These are phyloP conservation scores for Acleris holmiana DNA, from an alignment of 2,888 invertebrate genomes.

Conservation along the genomic window DNA sequence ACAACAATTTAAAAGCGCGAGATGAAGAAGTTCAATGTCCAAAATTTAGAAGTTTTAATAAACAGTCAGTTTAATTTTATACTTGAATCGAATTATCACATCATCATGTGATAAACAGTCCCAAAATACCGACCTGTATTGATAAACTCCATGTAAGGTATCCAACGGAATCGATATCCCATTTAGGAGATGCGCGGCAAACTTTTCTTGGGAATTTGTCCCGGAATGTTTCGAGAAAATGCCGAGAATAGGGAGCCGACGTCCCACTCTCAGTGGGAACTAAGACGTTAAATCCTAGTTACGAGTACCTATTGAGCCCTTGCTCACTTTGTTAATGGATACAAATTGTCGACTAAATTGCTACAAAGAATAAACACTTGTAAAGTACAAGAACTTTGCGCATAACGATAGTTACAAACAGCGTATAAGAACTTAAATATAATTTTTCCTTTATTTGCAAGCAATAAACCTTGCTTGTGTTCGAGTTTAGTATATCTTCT, in stretches of 20 bases:
- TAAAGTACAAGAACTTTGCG: constrained; percentile 16
- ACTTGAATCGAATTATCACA: constrained; percentile 5
- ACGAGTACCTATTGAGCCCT: constrained; percentile 69
- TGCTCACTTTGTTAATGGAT: constrained; percentile 69
- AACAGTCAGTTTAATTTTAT: not conserved
- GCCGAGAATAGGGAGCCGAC: constrained; percentile 61
- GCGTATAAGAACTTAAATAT: no score
- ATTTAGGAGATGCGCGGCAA: constrained; percentile 53
- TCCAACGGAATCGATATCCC: constrained; percentile 51
- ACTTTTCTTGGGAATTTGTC: constrained; percentile 73
- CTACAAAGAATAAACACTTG: constrained; percentile 55
- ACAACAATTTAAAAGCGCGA: no score
- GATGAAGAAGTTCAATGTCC: no score
- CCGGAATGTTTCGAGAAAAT: constrained; percentile 74
- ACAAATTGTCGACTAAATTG: constrained; percentile 67
- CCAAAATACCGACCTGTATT: constrained; percentile 24
- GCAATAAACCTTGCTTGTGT: no score
- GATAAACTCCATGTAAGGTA: constrained; percentile 23
- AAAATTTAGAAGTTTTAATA: no score
- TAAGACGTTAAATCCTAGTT: constrained; percentile 78
- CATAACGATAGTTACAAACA: constrained; percentile 3
- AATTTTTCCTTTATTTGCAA: not conserved
- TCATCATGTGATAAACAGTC: constrained; percentile 16
- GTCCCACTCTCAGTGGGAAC: constrained; percentile 60
- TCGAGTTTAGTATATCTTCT: no score